Conservation (phyloP, 2,113 vertebrate genomes). For the Megalops atlanticus region DNA sequence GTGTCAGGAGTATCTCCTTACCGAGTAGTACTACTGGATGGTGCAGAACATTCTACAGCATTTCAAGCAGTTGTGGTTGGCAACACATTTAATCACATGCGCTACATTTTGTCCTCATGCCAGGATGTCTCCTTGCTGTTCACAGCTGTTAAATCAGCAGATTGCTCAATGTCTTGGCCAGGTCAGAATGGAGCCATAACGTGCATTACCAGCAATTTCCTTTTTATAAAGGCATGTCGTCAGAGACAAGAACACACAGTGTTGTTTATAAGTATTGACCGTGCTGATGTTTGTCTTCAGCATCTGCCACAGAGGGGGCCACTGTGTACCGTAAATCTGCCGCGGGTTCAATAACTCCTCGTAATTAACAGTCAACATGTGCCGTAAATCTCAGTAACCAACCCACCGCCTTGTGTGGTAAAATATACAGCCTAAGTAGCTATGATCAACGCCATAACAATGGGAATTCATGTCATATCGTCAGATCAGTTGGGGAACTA, state of each 20-base stretch:
- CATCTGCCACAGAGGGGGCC: background rate
- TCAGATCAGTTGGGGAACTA: background rate
- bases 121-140: background rate
- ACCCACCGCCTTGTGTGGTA: background rate
- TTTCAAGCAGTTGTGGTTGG: background rate
- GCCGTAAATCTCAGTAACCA: constrained; percentile 3
- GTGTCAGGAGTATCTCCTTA: too few species aligned
- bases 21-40: too few species aligned
- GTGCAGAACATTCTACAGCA: too few species aligned
- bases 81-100: background rate
- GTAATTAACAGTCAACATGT: background rate
- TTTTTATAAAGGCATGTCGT: background rate
- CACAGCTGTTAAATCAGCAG: too few species aligned
- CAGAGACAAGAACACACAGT: background rate
- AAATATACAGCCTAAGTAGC: constrained; percentile 1
- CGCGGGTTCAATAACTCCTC: background rate
- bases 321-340: background rate
- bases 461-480: background rate
- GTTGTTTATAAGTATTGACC: constrained; percentile 7
- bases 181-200: background rate
- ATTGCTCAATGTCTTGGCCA: background rate
- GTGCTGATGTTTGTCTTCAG: background rate
- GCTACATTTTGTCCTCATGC: background rate
- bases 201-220: background rate
- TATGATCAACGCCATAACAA: background rate